Conservation (phyloP, 2,888 invertebrate species). For the Patella pellucida region DNA sequence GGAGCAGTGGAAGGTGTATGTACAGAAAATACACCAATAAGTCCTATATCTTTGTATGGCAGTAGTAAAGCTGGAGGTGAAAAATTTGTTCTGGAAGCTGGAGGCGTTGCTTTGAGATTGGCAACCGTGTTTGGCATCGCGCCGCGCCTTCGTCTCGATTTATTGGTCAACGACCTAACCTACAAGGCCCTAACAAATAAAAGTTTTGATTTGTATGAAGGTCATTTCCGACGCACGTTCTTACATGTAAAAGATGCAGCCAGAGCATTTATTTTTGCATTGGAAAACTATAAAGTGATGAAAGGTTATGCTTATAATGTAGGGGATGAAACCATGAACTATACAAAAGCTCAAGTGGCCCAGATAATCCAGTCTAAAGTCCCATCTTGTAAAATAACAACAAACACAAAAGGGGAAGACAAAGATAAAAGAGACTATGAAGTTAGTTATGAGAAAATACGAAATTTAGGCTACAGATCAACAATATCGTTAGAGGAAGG, state of each 20-base stretch:
- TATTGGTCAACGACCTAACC: slow-evolving; percentile 69
- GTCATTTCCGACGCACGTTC: slow-evolving; percentile 67
- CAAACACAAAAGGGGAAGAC: slow-evolving; percentile 63
- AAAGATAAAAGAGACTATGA: slow-evolving; percentile 70
- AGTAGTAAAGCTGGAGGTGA: slow-evolving; percentile 68
- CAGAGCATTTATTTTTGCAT: slow-evolving; percentile 66
- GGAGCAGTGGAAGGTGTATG: slow-evolving; percentile 68
- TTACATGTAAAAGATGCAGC: slow-evolving; percentile 69
- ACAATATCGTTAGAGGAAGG: slow-evolving; percentile 66
- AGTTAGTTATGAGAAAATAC: slow-evolving; percentile 67
- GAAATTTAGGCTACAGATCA: slow-evolving; percentile 62
- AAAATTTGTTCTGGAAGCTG: slow-evolving; percentile 49
- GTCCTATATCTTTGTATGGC: slow-evolving; percentile 69
- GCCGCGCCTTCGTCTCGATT: slow-evolving; percentile 67
- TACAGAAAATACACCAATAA: slow-evolving; percentile 67
- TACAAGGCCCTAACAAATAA: slow-evolving; percentile 61
- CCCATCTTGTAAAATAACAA: slow-evolving; percentile 57
- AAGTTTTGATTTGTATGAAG: slow-evolving; percentile 67
- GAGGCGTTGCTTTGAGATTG: slow-evolving; percentile 66
- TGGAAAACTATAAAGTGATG: slow-evolving; percentile 64
- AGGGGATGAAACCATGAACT: slow-evolving; percentile 69
- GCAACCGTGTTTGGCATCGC: slow-evolving; percentile 70
- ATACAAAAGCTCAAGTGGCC: slow-evolving; percentile 67
- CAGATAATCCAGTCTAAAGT: slow-evolving; percentile 59
- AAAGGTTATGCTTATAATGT: slow-evolving; percentile 67